Evolutionary conservation across 2,113 vertebrate genomes (phyloP), one percentile per base, ranked within the genome.

Genomic region (Maccullochella peelii): DNA sequence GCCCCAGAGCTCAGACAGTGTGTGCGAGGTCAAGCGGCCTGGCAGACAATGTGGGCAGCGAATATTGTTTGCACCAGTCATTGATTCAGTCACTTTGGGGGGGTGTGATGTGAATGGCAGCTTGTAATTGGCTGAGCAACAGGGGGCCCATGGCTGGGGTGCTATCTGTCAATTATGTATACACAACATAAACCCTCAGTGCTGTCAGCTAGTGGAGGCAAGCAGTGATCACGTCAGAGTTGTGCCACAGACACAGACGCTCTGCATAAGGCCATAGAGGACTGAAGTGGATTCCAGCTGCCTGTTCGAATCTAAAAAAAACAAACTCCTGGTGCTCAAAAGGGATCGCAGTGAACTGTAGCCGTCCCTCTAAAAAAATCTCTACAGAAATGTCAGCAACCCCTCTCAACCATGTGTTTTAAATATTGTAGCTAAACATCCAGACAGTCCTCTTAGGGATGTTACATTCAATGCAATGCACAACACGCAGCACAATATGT

Each of bases 231-330:
- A 77, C 57, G 61, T 83, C 78, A 86, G 44, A 74, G 84, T 72
- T 67, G 25, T 36, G 49, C 71, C 58, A 75, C 55, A 79, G 62
- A 77, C 69, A 74, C 5, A 59, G 73, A 71, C 70, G 40, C 55
- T 27, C 83, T 84, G 70, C 61, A 79, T 84, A 86, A 82, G 85
- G 77, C 52, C 69, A 79, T 4, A n/a, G 49, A 72, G 74, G 75
- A 73, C 55, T 80, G 36, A 72, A 73, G 80, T 77, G 70, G 80
- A 88, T 87, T 88, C 77, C 85, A 78, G 69, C 69, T 82, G 76
- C 73, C 82, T 54, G 77, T 68, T 88, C 25, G n/a, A 67, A 76
- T 86, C 84, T 89, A 90, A 93, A 92, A 91, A 90, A 82, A 91
- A 89, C 83, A n/a, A n/a, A n/a, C n/a, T n/a, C 79, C 84, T n/a